Base-by-base conservation (phyloP, 2,797 vertebrate species). In the Rhabdomys pumilio region DNA sequence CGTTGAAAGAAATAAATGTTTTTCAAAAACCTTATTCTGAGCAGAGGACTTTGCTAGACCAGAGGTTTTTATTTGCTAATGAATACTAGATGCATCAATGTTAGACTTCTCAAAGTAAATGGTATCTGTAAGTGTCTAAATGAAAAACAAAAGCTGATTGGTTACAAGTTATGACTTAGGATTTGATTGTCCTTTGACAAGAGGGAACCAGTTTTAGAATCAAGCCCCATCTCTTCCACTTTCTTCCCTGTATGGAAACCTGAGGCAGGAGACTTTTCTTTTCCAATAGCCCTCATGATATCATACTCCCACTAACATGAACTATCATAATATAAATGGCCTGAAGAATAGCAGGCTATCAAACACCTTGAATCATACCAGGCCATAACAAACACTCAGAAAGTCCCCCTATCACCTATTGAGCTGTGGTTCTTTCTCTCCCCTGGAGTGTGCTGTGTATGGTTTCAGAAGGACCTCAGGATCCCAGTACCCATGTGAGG, bases 141-240 rank as follows among this genome's bases (percentile, higher is more conserved):
- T 92, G 90, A 86, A 97, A 93, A 91, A 98, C 41, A 76, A 29
- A 97, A 97, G 82, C 63, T 93, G 81, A 55, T 95, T 92, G 29
- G 72, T 83, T 0, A 24, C 50, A 15, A 3, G 44, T 65, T 41
- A 89, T 81, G 38, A 84, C 96, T 98, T 96, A 93, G 89, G 69
- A 92, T 83, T 69, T 89, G 89, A 69, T 26, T 90, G 24, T 65
- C 82, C 73, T 65, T 79, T 26, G 41, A 73, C 9, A 57, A 89
- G 75, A 81, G 59, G 10, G 47, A 88, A 61, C 3, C 20, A 89
- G 19, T 59, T 80, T 31, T 61, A 86, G 61, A 91, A 19, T 79
- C 29, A 61, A 41, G 77, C 63, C 4, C 29, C 22, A 0, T 38
- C 14, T 31, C 29, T 83, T 31, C 20, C 12, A 50, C 67, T 75